Base-by-base conservation (phyloP, 2,797 vertebrate species). In the Centroberyx gerrardi region DNA sequence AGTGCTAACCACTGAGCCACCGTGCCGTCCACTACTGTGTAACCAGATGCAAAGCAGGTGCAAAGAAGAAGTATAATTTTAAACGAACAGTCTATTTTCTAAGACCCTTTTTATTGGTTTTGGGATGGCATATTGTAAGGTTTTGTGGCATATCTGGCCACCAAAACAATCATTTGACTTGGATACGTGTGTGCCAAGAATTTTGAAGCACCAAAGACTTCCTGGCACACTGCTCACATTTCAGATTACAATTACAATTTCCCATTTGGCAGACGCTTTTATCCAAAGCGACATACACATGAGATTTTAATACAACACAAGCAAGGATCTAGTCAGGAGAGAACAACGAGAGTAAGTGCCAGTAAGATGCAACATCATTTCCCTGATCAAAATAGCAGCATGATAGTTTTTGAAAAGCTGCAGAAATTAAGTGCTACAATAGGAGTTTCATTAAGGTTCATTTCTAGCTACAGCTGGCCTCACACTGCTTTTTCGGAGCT, bases 351-450 rank as follows among this genome's bases (percentile, higher is more conserved):
- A 22, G 22, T 22, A 22, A 22, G 22, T 22, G 22, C 22, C 22
- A 22, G 22, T 22, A 22, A 22, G 22, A 51, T 44, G 31, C 56
- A 27, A 59, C 73, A 13, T 68, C 3, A 48, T 60, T 68, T 76
- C 48, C 61, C 55, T 18, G 46, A 64, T 78, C 38, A 76, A 72
- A 73, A 83, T 83, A 64, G 68, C 76, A 72, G 22, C 4, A 51
- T 36, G 36, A 12, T 69, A 36, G 22, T 52, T 62, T 74, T 48
- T 64, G 0, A 74, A 62, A 72, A 18, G 28, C 18, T 64, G 14
- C n/a, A 65, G 38, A 29, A 68, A 60, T 56, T 0, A 76, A 18
- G n/a, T 31, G 29, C 4, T 46, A 9, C 14, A 56, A 42, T 17
- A 42, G 51, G 55, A 51, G 61, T 44, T 53, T 40, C 69, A 15